Conservation (phyloP, 2,113 vertebrate genomes). For the Delphinus delphis region DNA sequence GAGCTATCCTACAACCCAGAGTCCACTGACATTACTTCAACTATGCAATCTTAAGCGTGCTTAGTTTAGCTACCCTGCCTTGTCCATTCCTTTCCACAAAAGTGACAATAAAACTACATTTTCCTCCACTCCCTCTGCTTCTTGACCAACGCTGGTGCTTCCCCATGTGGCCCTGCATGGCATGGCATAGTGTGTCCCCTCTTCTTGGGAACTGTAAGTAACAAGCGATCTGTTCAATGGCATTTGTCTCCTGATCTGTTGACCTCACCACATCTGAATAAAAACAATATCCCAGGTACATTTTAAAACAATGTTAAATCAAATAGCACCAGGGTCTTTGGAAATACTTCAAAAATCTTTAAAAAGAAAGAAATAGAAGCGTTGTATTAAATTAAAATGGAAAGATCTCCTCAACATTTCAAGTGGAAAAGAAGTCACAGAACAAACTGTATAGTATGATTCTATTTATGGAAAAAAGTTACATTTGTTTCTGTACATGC, state of each 20-base stretch:
- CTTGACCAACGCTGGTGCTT: neutral
- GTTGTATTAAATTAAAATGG: neutral
- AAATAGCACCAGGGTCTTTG: neutral
- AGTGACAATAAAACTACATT: neutral
- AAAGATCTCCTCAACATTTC: neutral
- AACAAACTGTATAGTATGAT: neutral
- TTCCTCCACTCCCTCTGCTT: no score
- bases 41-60: neutral
- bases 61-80: neutral
- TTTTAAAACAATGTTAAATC: neutral
- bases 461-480: neutral
- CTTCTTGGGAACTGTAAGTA: neutral
- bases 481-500: neutral
- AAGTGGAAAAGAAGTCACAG: neutral
- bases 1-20: no score
- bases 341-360: neutral
- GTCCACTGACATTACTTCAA: neutral
- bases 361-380: neutral
- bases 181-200: fast-evolving
- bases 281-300: neutral
- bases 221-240: neutral
- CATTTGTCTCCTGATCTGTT: neutral
- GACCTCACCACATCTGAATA: neutral
- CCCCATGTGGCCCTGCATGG: fast-evolving
- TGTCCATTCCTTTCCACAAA: neutral